Conservation (phyloP, 2,797 vertebrate genomes). For the Psittacula derbiana region DNA sequence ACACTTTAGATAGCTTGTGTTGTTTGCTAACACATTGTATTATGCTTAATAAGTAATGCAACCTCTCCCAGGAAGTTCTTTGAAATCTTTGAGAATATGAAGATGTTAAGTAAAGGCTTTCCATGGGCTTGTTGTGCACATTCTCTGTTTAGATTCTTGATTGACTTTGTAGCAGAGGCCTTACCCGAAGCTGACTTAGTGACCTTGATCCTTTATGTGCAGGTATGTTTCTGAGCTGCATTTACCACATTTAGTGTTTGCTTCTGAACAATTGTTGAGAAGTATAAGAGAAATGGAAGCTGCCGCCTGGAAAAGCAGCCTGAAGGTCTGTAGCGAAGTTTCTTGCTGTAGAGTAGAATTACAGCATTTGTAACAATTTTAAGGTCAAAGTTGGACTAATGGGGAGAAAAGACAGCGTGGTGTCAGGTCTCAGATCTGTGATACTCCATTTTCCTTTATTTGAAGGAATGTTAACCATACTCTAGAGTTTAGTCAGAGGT, state of each 20-base stretch:
- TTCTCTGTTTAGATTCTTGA: not conserved
- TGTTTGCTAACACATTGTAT: not conserved
- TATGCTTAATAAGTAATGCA: not conserved
- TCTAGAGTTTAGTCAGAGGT: not conserved
- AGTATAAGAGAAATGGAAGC: rapidly evolving
- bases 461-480: not conserved
- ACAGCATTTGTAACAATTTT: rapidly evolving
- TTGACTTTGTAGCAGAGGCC: not conserved
- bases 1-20: not conserved
- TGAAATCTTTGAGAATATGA: not conserved
- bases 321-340: not conserved
- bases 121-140: not conserved
- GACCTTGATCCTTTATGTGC: not conserved
- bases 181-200: not conserved
- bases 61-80: not conserved
- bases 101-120: not conserved
- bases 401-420: not conserved
- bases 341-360: not conserved
- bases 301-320: not conserved
- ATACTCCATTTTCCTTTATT: not conserved
- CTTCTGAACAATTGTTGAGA: rapidly evolving
- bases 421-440: not conserved
- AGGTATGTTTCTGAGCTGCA: not conserved
- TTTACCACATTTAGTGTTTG: not conserved
- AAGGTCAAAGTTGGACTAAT: not conserved